phyloP scores from a whole-genome alignment of 2,888 invertebrate species.

The Biston betularia region DNA sequence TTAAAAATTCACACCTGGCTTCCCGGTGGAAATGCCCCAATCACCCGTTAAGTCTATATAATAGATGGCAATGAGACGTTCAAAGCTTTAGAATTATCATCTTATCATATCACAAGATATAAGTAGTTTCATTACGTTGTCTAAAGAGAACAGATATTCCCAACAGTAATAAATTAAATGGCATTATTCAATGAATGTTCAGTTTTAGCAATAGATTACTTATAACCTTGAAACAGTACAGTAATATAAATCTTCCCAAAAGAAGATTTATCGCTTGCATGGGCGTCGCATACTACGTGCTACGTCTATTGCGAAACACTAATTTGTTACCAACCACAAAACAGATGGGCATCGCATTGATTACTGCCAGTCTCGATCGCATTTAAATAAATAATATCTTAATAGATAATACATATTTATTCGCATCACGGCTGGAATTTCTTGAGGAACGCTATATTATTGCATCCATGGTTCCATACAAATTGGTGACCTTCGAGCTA shows the following conservation, averaged over 20 bases:
- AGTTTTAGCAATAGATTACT: constrained; percentile 14
- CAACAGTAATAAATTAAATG: background rate
- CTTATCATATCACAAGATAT: too few relatives aligned
- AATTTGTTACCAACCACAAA: constrained; percentile 18
- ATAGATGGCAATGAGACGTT: too few relatives aligned
- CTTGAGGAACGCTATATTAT: constrained; percentile 60
- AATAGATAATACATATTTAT: constrained; percentile 53
- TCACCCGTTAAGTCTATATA: too few relatives aligned
- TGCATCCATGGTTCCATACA: constrained; percentile 56
- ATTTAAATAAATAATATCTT: constrained; percentile 47
- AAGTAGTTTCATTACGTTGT: background rate
- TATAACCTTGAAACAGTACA: constrained; percentile 9
- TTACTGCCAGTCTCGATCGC: constrained; percentile 34
- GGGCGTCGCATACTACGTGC: constrained; percentile 1
- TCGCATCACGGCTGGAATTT: constrained; percentile 63
- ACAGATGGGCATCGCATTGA: constrained; percentile 25
- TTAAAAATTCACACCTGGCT: too few relatives aligned
- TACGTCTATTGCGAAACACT: constrained; percentile 16
- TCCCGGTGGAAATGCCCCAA: too few relatives aligned
- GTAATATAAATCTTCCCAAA: constrained; percentile 15
- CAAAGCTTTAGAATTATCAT: too few relatives aligned
- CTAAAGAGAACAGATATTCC: too few relatives aligned
- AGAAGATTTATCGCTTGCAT: constrained; percentile 21
- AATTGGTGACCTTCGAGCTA: constrained; percentile 56
- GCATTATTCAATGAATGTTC: background rate